Base-by-base conservation (phyloP, 2,888 invertebrate genomes). In the Thyatira batis region DNA sequence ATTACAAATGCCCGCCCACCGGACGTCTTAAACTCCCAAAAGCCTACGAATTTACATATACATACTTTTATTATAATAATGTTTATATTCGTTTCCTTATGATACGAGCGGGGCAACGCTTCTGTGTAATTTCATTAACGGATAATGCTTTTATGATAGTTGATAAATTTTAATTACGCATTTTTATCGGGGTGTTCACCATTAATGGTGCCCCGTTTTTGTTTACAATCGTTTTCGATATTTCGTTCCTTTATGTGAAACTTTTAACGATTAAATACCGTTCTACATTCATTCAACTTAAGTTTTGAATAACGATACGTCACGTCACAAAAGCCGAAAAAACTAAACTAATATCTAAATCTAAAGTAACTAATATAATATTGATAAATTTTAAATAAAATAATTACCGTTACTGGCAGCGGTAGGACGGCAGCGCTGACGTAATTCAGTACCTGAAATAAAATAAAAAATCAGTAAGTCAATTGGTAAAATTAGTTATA, bases 351-450 rank as follows among this genome's bases (percentile, higher is more conserved):
- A n/a, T n/a, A n/a, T n/a, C n/a, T n/a, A n/a, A n/a, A n/a, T n/a
- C n/a, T n/a, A n/a, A n/a, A n/a, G n/a, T n/a, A n/a, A n/a, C n/a
- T n/a, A n/a, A n/a, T n/a, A n/a, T n/a, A n/a, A n/a, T n/a, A n/a
- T n/a, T n/a, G n/a, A 49, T 27, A 49, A 20, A 11, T 30, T 23
- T 44, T 10, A 50, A 51, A 30, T 52, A 45, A 33, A 46, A 52
- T 46, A 70, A 74, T 80, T 61, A 89, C 89, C 87, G 77, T 84
- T 81, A 84, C 80, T 76, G 78, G 76, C 80, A 86, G 84, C 68
- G 76, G 79, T 80, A 57, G 54, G 49, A 49, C 50, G 48, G 54
- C 60, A 57, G 57, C 58, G 55, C 50, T 60, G 46, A 49, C 49
- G 44, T 27, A 44, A 43, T 44, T 50, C 33, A 17, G 63, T 76